These are phyloP conservation scores for Calameuta filiformis DNA, from an alignment of 2,888 invertebrate species.

Conservation along the genomic window DNA sequence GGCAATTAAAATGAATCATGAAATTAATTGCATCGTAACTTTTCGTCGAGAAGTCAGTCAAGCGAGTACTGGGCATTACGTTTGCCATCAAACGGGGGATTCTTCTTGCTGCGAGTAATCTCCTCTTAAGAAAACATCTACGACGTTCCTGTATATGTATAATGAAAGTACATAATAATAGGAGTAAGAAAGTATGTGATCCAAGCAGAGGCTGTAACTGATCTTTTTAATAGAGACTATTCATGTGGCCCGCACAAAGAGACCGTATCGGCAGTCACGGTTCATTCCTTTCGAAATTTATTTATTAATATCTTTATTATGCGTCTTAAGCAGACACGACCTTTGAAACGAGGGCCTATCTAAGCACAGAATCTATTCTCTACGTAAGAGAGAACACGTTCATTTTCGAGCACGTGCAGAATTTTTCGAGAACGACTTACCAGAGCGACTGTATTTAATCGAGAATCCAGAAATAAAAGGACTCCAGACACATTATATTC, in stretches of 20 bases:
- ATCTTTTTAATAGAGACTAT: conserved; percentile 32
- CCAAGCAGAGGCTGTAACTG: background rate
- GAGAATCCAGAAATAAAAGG: background rate
- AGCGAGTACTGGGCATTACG: background rate
- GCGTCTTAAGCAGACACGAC: background rate
- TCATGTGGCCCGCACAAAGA: conserved; percentile 32
- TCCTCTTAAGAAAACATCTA: background rate
- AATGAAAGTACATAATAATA: background rate
- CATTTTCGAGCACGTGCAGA: background rate
- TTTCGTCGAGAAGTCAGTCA: background rate
- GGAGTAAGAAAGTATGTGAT: background rate
- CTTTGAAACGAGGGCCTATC: conserved; percentile 11
- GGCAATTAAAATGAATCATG: background rate
- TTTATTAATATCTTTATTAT: conserved; percentile 34
- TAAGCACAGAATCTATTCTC: conserved; percentile 17
- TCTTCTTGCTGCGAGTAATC: background rate
- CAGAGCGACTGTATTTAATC: background rate
- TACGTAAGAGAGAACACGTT: conserved; percentile 9
- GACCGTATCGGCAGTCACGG: conserved; percentile 25
- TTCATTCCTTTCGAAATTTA: conserved; percentile 38
- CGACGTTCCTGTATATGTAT: background rate
- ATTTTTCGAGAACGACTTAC: background rate
- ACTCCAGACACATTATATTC: background rate
- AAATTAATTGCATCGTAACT: background rate
- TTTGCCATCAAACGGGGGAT: background rate